These are phyloP conservation scores for Drosophila dives DNA, from an alignment of 2,888 invertebrate genomes.

Conservation along the genomic window DNA sequence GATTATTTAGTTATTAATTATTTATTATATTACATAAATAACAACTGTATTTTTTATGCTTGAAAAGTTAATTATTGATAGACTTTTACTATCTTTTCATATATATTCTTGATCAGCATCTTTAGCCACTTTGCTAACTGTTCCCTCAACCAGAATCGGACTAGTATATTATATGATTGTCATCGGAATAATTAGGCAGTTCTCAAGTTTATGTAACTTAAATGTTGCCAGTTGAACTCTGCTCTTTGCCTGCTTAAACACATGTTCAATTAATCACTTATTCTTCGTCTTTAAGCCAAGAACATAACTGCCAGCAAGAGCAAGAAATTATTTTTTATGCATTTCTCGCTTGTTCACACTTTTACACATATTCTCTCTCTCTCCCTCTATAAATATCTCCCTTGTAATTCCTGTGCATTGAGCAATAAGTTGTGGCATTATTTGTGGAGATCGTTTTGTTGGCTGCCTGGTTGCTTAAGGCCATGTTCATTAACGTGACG, in stretches of 20 bases:
- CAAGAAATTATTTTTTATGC: not conserved
- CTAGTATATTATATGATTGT: not conserved
- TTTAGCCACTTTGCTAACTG: not conserved
- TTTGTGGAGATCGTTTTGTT: conserved; percentile 38
- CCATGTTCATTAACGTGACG: conserved; percentile 65
- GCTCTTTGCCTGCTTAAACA: not conserved
- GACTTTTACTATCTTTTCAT: not conserved
- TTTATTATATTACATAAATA: too few relatives aligned
- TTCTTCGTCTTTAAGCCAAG: not conserved
- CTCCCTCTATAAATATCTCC: too few relatives aligned
- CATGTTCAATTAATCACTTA: not conserved
- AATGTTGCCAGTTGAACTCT: not conserved
- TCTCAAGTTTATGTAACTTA: not conserved
- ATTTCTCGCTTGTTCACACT: not conserved
- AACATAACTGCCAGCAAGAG: not conserved
- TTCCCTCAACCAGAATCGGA: not conserved
- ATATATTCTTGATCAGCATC: not conserved
- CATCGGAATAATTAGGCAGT: not conserved
- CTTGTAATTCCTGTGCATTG: conserved; percentile 18
- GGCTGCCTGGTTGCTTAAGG: conserved; percentile 21
- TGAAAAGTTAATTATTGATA: conserved; percentile 8
- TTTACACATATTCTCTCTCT: not conserved
- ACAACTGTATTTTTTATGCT: too few relatives aligned
- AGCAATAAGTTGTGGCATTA: conserved; percentile 10
- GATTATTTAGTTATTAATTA: not conserved